Base-by-base conservation (phyloP, 2,888 invertebrate species). In the Chymomyza caudatula region DNA sequence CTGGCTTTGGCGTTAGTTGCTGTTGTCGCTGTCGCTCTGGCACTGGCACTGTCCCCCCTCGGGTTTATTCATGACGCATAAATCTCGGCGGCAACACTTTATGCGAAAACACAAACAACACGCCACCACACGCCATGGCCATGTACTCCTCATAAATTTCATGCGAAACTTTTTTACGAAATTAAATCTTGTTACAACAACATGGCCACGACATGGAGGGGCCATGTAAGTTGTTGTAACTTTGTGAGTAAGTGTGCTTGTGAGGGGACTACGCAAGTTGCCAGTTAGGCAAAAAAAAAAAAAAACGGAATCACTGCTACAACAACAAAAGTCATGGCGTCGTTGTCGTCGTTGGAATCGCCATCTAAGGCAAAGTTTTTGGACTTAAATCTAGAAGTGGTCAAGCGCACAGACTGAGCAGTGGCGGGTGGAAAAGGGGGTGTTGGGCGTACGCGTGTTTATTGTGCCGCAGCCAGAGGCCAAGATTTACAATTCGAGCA, bases 1-100 rank as follows among this genome's bases (percentile, higher is more conserved):
- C 53, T 51, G 47, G 60, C 29, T 37, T 65, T 23, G 55, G 57
- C 42, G 58, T 53, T 77, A 62, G 25, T 69, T 64, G 58, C 68
- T 65, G 20, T 58, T 69, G 71, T 72, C 71, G 73, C 75, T 66
- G 67, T 67, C 74, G 66, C 73, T 72, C 67, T 74, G 61, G 57
- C 23, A 22, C 52, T 61, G 55, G 54, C 37, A n/a, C n/a, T n/a
- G n/a, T n/a, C 55, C 19, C 58, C 61, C 63, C 67, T 66, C 57
- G 77, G 78, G 77, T 73, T 88, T 88, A 88, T 88, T 88, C 88
- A 88, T 88, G 86, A 74, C 76, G 76, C 83, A 88, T 88, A 88
- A 88, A 88, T 88, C 87, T 83, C 73, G 71, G 65, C 72, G 77
- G 85, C 77, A 86, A 86, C 88, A 88, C 87, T 88, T 87, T 87